phyloP scores from a whole-genome alignment of 92 coral and sea anemone species.

The Parazoanthus darwini region DNA sequence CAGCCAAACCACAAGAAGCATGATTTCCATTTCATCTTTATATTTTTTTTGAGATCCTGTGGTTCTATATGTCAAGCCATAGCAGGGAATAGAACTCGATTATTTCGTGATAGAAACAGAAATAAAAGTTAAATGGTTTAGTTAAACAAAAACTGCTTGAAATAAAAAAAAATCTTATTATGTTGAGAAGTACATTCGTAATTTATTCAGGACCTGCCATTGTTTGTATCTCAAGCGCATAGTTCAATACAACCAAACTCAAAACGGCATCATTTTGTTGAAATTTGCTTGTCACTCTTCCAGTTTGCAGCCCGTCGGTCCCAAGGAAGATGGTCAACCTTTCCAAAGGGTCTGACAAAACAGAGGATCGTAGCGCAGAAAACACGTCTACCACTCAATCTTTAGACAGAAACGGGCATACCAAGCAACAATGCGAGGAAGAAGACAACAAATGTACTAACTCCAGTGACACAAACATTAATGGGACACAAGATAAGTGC shows the following conservation, averaged over 20 bases:
- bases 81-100: neutral
- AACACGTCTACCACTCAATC: neutral
- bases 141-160: neutral
- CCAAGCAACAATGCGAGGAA: neutral
- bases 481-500: neutral
- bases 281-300: neutral
- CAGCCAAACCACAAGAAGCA: neutral
- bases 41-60: neutral
- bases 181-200: neutral
- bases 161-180: neutral
- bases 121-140: neutral
- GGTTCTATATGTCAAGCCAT: neutral
- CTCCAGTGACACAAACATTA: neutral
- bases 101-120: neutral
- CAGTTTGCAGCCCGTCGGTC: neutral
- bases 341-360: neutral
- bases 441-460: neutral
- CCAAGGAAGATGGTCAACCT: constrained; percentile 21
- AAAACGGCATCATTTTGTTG: constrained; percentile 16
- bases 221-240: constrained; percentile 3
- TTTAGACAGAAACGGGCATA: neutral
- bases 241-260: neutral
- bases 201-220: constrained; percentile 37
- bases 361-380: neutral
- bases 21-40: neutral